phyloP scores from a whole-genome alignment of 2,888 invertebrate species.

The Vanessa cardui region DNA sequence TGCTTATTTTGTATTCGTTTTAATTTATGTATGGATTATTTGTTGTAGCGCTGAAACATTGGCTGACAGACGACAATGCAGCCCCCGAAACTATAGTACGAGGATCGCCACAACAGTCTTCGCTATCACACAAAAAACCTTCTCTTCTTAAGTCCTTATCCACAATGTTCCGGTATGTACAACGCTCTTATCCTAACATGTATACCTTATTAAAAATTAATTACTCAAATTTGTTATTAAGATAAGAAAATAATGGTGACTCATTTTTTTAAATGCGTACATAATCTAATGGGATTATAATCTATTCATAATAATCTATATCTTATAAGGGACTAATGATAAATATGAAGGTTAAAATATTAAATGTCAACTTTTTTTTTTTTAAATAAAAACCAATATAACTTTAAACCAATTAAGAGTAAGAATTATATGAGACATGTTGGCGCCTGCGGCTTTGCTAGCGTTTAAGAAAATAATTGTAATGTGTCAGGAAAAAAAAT shows the following conservation, averaged over 20 bases:
- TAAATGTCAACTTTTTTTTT: too few species aligned
- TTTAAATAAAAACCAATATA: too few species aligned
- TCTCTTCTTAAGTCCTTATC: constrained; percentile 91
- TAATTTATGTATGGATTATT: constrained; percentile 15
- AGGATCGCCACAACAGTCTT: constrained; percentile 91
- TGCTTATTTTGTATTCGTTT: background rate
- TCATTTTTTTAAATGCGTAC: too few species aligned
- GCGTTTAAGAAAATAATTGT: too few species aligned
- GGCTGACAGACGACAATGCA: constrained; percentile 89
- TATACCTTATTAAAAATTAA: background rate
- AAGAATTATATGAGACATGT: too few species aligned
- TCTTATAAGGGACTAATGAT: too few species aligned
- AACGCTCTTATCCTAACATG: background rate
- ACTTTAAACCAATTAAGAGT: too few species aligned
- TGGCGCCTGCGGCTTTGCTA: too few species aligned
- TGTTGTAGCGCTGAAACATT: constrained; percentile 87
- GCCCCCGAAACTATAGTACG: constrained; percentile 83
- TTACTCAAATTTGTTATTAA: background rate
- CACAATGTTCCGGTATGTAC: constrained; percentile 86
- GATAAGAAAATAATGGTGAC: background rate
- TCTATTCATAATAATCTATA: too few species aligned
- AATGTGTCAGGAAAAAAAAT: too few species aligned
- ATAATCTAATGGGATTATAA: too few species aligned
- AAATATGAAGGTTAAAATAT: too few species aligned
- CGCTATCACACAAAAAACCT: constrained; percentile 88